Base-by-base conservation (phyloP, 2,113 vertebrate genomes). In the Isurus oxyrinchus region DNA sequence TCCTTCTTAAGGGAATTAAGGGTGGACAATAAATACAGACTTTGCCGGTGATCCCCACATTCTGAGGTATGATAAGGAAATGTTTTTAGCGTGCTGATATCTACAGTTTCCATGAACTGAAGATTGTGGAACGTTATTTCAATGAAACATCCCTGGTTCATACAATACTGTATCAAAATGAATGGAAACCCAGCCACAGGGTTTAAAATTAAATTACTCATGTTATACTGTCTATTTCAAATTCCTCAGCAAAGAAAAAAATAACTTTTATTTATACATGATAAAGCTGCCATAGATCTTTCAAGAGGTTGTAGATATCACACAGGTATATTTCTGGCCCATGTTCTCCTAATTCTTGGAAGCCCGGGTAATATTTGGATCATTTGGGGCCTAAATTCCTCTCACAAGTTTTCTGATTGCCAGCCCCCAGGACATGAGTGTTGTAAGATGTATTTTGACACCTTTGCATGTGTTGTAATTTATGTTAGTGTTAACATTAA, bases 201-300 rank as follows among this genome's bases (percentile, higher is more conserved):
- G 40, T 84, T 44, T 84, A 44, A 84, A 84, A 84, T 44, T 19
- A 16, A n/a, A 84, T 10, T 19, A 44, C 81, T 44, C 40, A 19
- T 84, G 81, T 44, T 84, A 44, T 44, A 44, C 40, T 84, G 3
- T 84, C n/a, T 84, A 84, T 84, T 84, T 84, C 3, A 44, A 84
- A n/a, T 84, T 84, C 79, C n/a, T 40, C n/a, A 84, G 81, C 81
- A 44, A 84, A 84, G n/a, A 19, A 84, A 87, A 87, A 87, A 87
- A 16, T 6, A 87, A 55, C 84, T 19, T 87, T 53, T 27, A 87
- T 87, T 87, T 44, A 53, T 87, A 53, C 84, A 87, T 87, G 84
- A 87, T 55, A 27, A 87, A 87, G 21, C 44, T 53, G 44, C 23
- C 87, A 35, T 8, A 13, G 53, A 27, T 2, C 27, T 21, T 35